Conservation (phyloP, 2,888 invertebrate genomes). For the Trachelus stipa region DNA sequence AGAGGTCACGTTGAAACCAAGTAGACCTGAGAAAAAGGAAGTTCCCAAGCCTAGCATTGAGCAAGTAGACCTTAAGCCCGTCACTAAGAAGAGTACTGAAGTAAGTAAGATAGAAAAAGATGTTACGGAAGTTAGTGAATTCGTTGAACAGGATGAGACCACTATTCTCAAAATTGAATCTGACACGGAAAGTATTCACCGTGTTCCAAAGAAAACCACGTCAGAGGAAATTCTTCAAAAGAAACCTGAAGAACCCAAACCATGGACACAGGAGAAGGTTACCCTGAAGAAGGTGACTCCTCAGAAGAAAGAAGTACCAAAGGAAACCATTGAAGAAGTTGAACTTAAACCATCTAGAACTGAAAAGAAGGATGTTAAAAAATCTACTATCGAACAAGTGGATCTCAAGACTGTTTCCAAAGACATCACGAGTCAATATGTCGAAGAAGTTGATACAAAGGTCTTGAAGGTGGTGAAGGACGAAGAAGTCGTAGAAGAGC, state of each 20-base stretch:
- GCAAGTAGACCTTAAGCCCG: slow-evolving; percentile 39
- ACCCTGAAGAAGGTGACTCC: slow-evolving; percentile 40
- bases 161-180: slow-evolving; percentile 18
- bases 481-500: slow-evolving; percentile 31
- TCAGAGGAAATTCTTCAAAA: slow-evolving; percentile 17
- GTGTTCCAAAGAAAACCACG: not conserved
- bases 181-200: slow-evolving; percentile 16
- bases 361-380: slow-evolving; percentile 49
- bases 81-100: slow-evolving; percentile 31
- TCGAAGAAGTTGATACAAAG: slow-evolving; percentile 43
- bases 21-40: slow-evolving; percentile 17
- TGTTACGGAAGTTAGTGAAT: slow-evolving; percentile 20
- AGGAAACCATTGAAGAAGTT: slow-evolving; percentile 67
- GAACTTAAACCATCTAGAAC: slow-evolving; percentile 67
- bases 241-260: slow-evolving; percentile 16
- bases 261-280: slow-evolving; percentile 45
- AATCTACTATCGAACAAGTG: slow-evolving; percentile 25
- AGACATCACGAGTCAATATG: slow-evolving; percentile 29
- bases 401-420: slow-evolving; percentile 10
- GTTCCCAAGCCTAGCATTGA: slow-evolving; percentile 40
- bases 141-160: slow-evolving; percentile 22
- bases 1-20: slow-evolving; percentile 39
- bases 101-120: slow-evolving; percentile 16
- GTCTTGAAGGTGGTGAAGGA: slow-evolving; percentile 39
- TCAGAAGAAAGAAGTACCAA: slow-evolving; percentile 36